Conservation (phyloP, 1,140 invertebrate genomes). For the Andrena cerasifolii region DNA sequence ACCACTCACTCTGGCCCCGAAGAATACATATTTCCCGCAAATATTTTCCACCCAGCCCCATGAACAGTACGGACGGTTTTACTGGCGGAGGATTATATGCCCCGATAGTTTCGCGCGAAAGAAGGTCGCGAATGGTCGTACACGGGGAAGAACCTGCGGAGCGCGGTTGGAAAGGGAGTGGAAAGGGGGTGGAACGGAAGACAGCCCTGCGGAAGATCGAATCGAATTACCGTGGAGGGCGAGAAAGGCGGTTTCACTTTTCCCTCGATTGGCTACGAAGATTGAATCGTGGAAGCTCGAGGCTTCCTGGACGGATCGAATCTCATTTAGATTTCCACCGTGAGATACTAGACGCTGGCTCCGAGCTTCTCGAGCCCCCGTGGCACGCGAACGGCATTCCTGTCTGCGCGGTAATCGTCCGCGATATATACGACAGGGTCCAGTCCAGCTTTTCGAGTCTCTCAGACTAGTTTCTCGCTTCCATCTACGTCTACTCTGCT, state of each 20-base stretch:
- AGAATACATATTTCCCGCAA: no score
- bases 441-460: constrained; percentile 19
- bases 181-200: neutral
- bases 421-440: constrained; percentile 38
- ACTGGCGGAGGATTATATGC: neutral
- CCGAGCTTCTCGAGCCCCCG: neutral
- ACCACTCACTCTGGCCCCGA: no score
- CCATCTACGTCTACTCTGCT: neutral
- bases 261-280: constrained; percentile 54
- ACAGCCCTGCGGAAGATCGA: constrained; percentile 31
- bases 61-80: neutral
- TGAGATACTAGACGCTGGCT: constrained; percentile 54
- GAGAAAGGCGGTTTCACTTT: constrained; percentile 66
- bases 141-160: no score
- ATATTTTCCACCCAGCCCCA: neutral
- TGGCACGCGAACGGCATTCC: constrained; percentile 41
- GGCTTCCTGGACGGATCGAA: constrained; percentile 68
- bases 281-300: constrained; percentile 65
- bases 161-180: neutral
- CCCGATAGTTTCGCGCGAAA: constrained; percentile 2
- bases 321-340: constrained; percentile 71
- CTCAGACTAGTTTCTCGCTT: constrained; percentile 13
- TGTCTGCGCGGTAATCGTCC: constrained; percentile 33
- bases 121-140: no score
- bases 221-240: constrained; percentile 57